These are phyloP conservation scores for Halictus rubicundus DNA, from an alignment of 1,140 invertebrate species.

Conservation along the genomic window DNA sequence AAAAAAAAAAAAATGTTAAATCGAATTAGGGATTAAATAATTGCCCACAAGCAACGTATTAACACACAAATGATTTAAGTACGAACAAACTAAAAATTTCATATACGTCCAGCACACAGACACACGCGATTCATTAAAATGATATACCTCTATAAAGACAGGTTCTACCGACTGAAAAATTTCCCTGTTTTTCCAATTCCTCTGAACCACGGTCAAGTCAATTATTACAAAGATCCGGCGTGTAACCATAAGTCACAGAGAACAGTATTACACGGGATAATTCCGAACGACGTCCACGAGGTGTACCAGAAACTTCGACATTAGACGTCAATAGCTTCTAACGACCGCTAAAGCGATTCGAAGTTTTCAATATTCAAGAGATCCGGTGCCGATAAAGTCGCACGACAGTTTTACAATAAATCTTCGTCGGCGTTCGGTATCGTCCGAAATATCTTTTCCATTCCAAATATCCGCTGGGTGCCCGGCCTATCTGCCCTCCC, in stretches of 20 bases:
- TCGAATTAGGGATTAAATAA: no score
- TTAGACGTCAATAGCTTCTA: neutral
- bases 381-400: conserved; percentile 18
- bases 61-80: no score
- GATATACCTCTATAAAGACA: no score
- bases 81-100: no score
- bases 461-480: conserved; percentile 44
- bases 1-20: no score
- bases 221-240: no score
- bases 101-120: no score
- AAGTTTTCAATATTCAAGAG: conserved; percentile 26
- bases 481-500: conserved; percentile 18
- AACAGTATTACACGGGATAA: neutral
- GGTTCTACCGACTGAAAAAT: no score
- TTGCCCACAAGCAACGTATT: no score
- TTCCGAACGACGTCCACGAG: neutral
- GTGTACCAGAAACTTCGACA: neutral
- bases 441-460: conserved; percentile 49
- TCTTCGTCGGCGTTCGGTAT: conserved; percentile 29
- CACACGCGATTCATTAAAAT: no score
- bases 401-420: conserved; percentile 42
- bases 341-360: conserved; percentile 4
- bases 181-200: no score
- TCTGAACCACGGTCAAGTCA: no score
- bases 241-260: neutral